Evolutionary conservation across 2,888 invertebrate genomes (phyloP), one percentile per base, ranked within the genome.

Genomic region (Hymenopus coronatus): DNA sequence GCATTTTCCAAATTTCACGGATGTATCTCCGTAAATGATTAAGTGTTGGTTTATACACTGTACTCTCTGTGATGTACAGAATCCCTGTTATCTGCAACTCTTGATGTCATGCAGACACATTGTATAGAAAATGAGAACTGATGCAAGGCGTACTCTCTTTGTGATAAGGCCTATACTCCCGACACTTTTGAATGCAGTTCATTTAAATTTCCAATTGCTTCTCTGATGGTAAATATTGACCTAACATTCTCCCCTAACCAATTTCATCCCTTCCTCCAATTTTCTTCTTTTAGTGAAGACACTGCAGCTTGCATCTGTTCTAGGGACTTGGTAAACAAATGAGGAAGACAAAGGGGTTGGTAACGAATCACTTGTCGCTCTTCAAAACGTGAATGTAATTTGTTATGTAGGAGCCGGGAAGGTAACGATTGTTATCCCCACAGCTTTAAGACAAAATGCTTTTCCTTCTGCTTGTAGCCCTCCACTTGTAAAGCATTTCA

Each of bases 171-270:
- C 40, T 40, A 40, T 40, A 40, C 40, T 40, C 40, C 20, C 20
- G 54, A 15, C 54, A 70, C 82, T 87, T 85, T 82, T 87, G 87
- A 87, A 87, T 82, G 87, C 87, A 87, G 82, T 87, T 87, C 54
- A 82, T 87, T 33, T 82, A 87, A 27, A 82, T 40, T 87, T 33
- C 87, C 87, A 87, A 87, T 87, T 87, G 87, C 87, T 87, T 87
- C 82, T 82, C 87, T 82, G 87, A 87, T 12, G 30, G 87, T 82
- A 87, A 87, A 87, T 87, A 87, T 87, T 87, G 87, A 82, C 87
- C 87, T 28, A 82, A 87, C 30, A 82, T 82, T 20, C 87, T 27
- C 20, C 87, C 82, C 33, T 40, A 27, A 30, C 28, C 82, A 30
- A 40, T 28, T 82, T 12, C 40, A 40, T 40, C 40, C 40, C 40